Evolutionary conservation across 2,797 vertebrate genomes (phyloP).

Genomic region (Diplodus puntazzo): DNA sequence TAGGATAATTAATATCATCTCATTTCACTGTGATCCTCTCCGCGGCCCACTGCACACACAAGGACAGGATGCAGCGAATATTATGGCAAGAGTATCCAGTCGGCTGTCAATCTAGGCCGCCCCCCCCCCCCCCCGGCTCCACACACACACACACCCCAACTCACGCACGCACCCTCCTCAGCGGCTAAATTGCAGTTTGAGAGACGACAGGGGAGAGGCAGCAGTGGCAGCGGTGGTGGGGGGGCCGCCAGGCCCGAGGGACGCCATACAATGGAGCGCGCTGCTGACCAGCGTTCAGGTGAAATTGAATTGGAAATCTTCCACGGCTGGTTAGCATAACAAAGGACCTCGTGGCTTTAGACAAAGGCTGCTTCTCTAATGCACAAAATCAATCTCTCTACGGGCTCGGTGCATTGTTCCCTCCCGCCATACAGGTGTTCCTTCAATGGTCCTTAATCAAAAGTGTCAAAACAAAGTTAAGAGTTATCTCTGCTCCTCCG

Average conservation of each 20-base stretch:
- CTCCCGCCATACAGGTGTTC: conserved; percentile 90
- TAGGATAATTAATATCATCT: conserved; percentile 88
- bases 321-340: conserved; percentile 98
- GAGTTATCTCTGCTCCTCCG: conserved; percentile 87
- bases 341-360: conserved; percentile 95
- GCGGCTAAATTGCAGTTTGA: conserved; percentile 96
- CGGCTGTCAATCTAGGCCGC: conserved; percentile 87
- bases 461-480: conserved; percentile 93
- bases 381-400: conserved; percentile 91
- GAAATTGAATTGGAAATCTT: conserved; percentile 99
- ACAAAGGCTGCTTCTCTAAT: conserved; percentile 95
- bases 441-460: conserved; percentile 93
- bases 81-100: conserved; percentile 88
- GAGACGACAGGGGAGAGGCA: conserved; percentile 90
- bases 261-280: conserved; percentile 91
- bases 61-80: conserved; percentile 81
- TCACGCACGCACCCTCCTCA: conserved; percentile 75
- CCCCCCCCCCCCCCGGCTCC: conserved; percentile 23
- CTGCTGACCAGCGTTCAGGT: conserved; percentile 98
- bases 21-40: conserved; percentile 83
- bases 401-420: conserved; percentile 89
- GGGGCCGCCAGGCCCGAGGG: conserved; percentile 87
- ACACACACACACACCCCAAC: conserved; percentile 36
- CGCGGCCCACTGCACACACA: conserved; percentile 81
- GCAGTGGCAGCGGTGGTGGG: conserved; percentile 70